Percentiles rank a stretch among this genome's conserved stretches.
Conservation (phyloP, 1,140 invertebrate species). For the Medauroidea extradentata region DNA sequence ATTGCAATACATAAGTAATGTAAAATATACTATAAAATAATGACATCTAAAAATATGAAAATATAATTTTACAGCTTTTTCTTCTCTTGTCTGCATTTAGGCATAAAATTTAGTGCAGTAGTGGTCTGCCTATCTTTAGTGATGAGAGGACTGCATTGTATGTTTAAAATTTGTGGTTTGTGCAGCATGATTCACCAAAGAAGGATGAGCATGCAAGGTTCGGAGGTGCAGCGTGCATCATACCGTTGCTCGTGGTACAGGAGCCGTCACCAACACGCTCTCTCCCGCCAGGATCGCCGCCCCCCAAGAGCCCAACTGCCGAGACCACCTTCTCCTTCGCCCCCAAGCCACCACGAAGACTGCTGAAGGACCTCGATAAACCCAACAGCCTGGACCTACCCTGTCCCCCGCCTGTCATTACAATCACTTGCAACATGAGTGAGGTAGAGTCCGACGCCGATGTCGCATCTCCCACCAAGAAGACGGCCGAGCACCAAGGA, state of each 20-base stretch:
- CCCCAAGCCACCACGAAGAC: constrained; percentile 22
- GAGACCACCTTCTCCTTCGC: constrained; percentile 43
- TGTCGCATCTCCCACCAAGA: constrained; percentile 33
- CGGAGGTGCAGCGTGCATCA: constrained; percentile 37
- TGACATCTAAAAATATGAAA: too few relatives aligned
- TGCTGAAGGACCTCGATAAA: constrained; percentile 52
- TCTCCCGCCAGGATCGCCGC: constrained; percentile 53
- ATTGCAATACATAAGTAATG: too few relatives aligned
- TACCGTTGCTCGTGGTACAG: constrained; percentile 58
- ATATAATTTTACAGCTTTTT: too few relatives aligned
- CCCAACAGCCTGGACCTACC: constrained; percentile 60
- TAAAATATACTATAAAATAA: too few relatives aligned
- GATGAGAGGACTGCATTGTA: too few relatives aligned
- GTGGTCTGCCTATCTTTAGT: too few relatives aligned
- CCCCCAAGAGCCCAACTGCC: constrained; percentile 43
- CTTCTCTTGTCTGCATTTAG: too few relatives aligned
- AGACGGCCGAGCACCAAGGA: background rate
- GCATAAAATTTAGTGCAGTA: too few relatives aligned
- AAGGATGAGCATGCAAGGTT: background rate
- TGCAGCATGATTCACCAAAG: too few relatives aligned
- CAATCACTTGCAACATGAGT: constrained; percentile 66
- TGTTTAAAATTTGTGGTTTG: too few relatives aligned
- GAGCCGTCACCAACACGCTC: constrained; percentile 53
- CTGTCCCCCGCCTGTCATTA: constrained; percentile 62
- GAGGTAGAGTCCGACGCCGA: constrained; percentile 63